Percentiles rank a stretch among this genome's conserved stretches.
phyloP scores from a whole-genome alignment of 1,140 invertebrate genomes.

The Achroia grisella region DNA sequence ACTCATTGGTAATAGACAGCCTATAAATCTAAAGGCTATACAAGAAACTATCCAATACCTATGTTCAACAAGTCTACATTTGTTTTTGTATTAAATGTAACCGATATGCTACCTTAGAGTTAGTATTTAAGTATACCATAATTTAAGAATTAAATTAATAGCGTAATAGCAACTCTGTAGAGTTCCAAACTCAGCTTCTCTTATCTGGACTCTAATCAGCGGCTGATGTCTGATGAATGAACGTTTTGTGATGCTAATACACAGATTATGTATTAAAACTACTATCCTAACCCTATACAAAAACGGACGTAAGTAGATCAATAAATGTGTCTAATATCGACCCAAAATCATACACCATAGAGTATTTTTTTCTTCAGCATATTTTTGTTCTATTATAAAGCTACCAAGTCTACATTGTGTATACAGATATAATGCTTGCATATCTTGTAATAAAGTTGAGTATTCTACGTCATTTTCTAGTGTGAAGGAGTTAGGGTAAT shows the following conservation, averaged over 20 bases:
- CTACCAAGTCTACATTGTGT: neutral
- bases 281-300: constrained; percentile 5
- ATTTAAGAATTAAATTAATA: neutral
- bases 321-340: too few relatives aligned
- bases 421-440: neutral
- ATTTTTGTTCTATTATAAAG: constrained; percentile 9
- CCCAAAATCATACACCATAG: too few relatives aligned
- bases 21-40: too few relatives aligned
- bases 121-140: too few relatives aligned
- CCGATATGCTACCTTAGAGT: too few relatives aligned
- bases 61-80: too few relatives aligned
- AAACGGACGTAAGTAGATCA: neutral
- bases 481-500: constrained; percentile 14
- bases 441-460: neutral
- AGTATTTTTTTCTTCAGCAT: neutral
- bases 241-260: constrained; percentile 64
- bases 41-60: too few relatives aligned
- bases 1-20: too few relatives aligned
- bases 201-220: constrained; percentile 46
- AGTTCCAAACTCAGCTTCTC: constrained; percentile 17
- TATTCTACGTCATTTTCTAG: neutral
- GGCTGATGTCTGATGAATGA: constrained; percentile 56
- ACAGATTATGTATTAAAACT: constrained; percentile 41
- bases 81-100: too few relatives aligned
- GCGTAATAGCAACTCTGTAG: constrained; percentile 32